Evolutionary conservation across 92 coral and sea anemone genomes (phyloP).

Genomic region (Chrysogorgia sp.): DNA sequence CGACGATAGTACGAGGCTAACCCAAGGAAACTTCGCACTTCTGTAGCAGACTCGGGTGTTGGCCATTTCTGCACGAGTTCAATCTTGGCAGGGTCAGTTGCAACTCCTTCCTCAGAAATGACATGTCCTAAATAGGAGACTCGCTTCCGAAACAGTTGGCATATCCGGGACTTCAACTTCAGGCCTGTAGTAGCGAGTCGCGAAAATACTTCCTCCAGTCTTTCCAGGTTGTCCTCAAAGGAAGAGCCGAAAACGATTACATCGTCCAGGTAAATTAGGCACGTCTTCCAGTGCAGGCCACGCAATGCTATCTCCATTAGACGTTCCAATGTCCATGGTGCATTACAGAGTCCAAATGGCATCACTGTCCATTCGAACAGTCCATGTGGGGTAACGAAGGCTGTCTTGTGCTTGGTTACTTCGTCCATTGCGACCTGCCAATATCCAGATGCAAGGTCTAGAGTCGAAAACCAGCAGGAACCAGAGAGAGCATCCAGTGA

Average conservation of each 20-base stretch:
- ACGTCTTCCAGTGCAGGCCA: no score
- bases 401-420: conserved; percentile 42
- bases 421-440: conserved; percentile 62
- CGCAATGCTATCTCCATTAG: conserved; percentile 40
- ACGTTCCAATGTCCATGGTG: conserved; percentile 44
- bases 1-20: conserved; percentile 55
- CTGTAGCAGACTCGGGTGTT: conserved; percentile 38
- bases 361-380: conserved; percentile 45
- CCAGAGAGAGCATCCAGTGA: conserved; percentile 53
- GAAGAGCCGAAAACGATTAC: conserved; percentile 46
- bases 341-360: no score
- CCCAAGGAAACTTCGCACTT: conserved; percentile 57
- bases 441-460: conserved; percentile 53
- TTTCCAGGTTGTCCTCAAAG: conserved; percentile 39
- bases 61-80: conserved; percentile 55
- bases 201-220: conserved; percentile 49
- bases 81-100: conserved; percentile 50
- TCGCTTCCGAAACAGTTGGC: conserved; percentile 40
- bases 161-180: conserved; percentile 55
- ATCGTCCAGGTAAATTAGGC: conserved; percentile 54
- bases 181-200: conserved; percentile 50
- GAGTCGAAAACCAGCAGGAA: conserved; percentile 51
- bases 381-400: conserved; percentile 49
- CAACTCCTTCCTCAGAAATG: conserved; percentile 48
- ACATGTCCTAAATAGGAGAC: conserved; percentile 50